Percentiles rank a stretch among this genome's conserved stretches.
Conservation (phyloP, 1,140 invertebrate species). For the Drosophila micromelanica region DNA sequence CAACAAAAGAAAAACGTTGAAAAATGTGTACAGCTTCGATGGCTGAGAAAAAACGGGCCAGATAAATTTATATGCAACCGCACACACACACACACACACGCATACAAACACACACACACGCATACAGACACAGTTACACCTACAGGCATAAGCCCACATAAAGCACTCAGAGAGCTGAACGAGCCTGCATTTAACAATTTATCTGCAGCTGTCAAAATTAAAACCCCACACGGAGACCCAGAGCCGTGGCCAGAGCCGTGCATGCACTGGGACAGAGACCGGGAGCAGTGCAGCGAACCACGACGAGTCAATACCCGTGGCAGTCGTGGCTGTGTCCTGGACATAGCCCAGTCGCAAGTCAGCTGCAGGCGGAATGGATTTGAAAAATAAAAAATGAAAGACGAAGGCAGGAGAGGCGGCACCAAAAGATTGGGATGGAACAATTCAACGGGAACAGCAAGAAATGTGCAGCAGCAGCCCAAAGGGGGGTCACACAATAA, state of each 20-base stretch:
- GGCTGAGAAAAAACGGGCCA: constrained; percentile 60
- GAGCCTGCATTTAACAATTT: constrained; percentile 83
- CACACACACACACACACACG: constrained; percentile 41
- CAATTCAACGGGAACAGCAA: constrained; percentile 28
- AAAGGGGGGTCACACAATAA: constrained; percentile 72
- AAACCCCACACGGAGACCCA: constrained; percentile 75
- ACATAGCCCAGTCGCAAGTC: constrained; percentile 74
- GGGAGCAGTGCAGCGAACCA: constrained; percentile 62
- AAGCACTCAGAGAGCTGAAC: constrained; percentile 75
- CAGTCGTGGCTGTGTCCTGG: constrained; percentile 60
- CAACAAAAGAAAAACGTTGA: constrained; percentile 75
- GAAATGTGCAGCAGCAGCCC: constrained; percentile 64
- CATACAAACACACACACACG: constrained; percentile 11
- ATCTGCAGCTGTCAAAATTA: constrained; percentile 84
- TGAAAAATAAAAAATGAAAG: constrained; percentile 45
- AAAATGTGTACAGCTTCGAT: constrained; percentile 71
- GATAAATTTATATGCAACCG: constrained; percentile 79
- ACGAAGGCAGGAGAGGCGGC: constrained; percentile 40
- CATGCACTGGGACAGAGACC: not conserved
- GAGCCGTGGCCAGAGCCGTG: constrained; percentile 47
- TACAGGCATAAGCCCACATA: constrained; percentile 77
- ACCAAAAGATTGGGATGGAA: constrained; percentile 21
- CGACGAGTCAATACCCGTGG: constrained; percentile 79
- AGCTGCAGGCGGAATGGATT: constrained; percentile 79
- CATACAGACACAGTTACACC: constrained; percentile 39